phyloP scores from a whole-genome alignment of 2,113 vertebrate species.

The Gopherus evgoodei region DNA sequence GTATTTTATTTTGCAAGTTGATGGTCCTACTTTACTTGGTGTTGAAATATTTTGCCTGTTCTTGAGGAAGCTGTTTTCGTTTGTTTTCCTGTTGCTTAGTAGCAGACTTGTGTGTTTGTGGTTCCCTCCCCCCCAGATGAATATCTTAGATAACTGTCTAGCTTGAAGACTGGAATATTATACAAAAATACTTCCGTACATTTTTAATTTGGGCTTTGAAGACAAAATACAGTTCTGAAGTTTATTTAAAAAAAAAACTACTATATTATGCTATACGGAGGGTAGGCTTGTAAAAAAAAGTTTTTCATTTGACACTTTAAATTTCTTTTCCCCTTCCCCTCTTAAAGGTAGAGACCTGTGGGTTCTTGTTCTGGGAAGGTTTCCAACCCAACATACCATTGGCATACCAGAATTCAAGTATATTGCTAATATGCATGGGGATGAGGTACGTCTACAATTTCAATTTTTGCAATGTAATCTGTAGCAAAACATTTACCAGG shows the following conservation, averaged over 20 bases:
- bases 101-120: neutral
- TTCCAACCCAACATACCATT: constrained; percentile 84
- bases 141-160: neutral
- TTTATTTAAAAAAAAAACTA: neutral
- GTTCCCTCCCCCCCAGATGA: neutral
- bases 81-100: neutral
- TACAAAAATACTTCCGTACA: neutral
- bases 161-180: neutral
- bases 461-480: constrained; percentile 59
- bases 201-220: neutral
- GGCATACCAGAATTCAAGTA: constrained; percentile 96
- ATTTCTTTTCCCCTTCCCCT: constrained; percentile 71
- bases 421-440: constrained; percentile 94
- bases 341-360: constrained; percentile 90
- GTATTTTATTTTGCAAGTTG: neutral
- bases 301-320: constrained; percentile 52
- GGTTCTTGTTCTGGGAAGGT: constrained; percentile 88
- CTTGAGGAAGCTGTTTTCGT: neutral
- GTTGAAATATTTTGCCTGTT: neutral
- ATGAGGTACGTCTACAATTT: constrained; percentile 85
- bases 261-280: neutral
- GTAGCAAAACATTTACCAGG: neutral
- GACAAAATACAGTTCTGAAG: neutral
- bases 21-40: neutral
- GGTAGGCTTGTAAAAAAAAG: neutral